Conservation (phyloP, 2,888 invertebrate genomes). For the Eupithecia subfuscata region DNA sequence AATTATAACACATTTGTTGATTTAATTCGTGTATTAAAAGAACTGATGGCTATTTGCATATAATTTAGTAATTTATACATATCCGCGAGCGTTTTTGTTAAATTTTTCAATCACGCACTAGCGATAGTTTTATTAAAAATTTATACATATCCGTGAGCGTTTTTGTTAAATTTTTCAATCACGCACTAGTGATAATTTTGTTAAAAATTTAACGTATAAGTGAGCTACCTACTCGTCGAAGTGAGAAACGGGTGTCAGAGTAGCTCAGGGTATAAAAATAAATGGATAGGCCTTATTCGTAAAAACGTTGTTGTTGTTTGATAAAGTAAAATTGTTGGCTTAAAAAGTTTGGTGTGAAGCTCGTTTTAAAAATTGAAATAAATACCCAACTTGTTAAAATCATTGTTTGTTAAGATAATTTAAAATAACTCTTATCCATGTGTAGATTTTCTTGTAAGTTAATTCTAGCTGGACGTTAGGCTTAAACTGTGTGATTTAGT, state of each 20-base stretch:
- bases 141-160: constrained; percentile 41
- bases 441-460: constrained; percentile 5
- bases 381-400: constrained; percentile 50
- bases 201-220: constrained; percentile 38
- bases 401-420: constrained; percentile 40
- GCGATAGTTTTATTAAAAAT: constrained; percentile 40
- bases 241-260: constrained; percentile 42
- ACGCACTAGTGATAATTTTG: constrained; percentile 34
- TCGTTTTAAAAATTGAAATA: constrained; percentile 38
- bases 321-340: constrained; percentile 64
- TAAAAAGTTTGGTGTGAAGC: constrained; percentile 28
- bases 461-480: background rate
- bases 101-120: constrained; percentile 41
- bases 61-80: constrained; percentile 44
- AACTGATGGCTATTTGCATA: constrained; percentile 39
- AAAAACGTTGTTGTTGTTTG: constrained; percentile 69
- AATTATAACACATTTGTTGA: background rate
- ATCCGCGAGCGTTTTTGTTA: constrained; percentile 48
- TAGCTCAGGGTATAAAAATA: constrained; percentile 54
- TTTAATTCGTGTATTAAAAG: constrained; percentile 31
- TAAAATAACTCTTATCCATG: background rate
- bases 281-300: constrained; percentile 64
- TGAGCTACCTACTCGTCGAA: constrained; percentile 45
- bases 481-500: constrained; percentile 9
- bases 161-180: constrained; percentile 44